Percentiles rank a stretch among this genome's conserved stretches.
Conservation (phyloP, 2,797 vertebrate genomes). For the Emys orbicularis region DNA sequence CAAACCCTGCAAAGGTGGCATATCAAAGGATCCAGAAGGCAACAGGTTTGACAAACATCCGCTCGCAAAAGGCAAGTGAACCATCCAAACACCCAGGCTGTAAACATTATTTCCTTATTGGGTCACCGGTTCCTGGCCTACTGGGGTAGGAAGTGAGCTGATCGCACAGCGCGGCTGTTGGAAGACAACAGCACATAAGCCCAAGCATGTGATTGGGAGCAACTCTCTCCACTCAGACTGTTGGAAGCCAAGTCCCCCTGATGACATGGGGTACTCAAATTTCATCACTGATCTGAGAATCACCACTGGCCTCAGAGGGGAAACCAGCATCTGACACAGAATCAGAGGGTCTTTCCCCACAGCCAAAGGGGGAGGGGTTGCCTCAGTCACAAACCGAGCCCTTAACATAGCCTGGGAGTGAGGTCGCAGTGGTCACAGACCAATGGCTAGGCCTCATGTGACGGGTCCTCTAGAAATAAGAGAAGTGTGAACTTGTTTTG, state of each 20-base stretch:
- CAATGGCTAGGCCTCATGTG: no score
- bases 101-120: fast-evolving
- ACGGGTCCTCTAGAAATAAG: not conserved
- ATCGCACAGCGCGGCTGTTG: fast-evolving
- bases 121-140: fast-evolving
- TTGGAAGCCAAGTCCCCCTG: not conserved
- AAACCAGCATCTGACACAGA: not conserved
- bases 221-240: fast-evolving
- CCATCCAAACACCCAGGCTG: not conserved
- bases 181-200: fast-evolving
- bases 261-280: no score
- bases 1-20: conserved; percentile 39
- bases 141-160: not conserved
- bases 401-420: not conserved
- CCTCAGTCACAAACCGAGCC: not conserved
- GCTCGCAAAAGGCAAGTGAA: not conserved
- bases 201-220: fast-evolving
- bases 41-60: conserved; percentile 68
- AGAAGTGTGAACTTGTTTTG: not conserved
- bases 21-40: conserved; percentile 41
- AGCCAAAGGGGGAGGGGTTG: not conserved
- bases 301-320: fast-evolving
- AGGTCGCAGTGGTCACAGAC: not conserved
- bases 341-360: fast-evolving
- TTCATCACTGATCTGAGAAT: not conserved